phyloP scores from a whole-genome alignment of 23 tunicate genomes.

The Corella eumyota region DNA sequence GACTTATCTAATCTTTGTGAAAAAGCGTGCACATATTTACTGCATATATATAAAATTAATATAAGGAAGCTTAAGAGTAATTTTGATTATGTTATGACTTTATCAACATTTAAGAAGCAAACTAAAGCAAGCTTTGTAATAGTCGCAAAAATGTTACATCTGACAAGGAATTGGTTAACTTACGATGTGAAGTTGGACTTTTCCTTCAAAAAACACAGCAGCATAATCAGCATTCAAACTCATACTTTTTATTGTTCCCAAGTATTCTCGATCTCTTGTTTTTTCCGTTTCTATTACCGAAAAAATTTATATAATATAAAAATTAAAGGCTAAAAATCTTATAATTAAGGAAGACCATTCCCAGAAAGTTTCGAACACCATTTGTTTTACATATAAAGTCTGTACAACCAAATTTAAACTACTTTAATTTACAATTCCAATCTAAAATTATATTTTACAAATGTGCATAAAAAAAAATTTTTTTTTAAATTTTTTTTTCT shows the following conservation, averaged over 20 bases:
- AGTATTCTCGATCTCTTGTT: constrained; percentile 65
- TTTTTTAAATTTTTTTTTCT: neutral
- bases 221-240: constrained; percentile 70
- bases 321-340: neutral
- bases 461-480: neutral
- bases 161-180: too few relatives aligned
- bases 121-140: too few relatives aligned
- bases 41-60: too few relatives aligned
- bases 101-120: too few relatives aligned
- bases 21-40: too few relatives aligned
- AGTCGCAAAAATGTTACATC: too few relatives aligned
- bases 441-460: too few relatives aligned
- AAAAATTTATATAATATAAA: neutral
- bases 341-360: neutral
- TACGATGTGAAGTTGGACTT: constrained; percentile 78
- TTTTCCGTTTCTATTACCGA: constrained; percentile 24
- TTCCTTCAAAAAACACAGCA: constrained; percentile 85
- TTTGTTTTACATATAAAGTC: neutral
- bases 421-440: too few relatives aligned
- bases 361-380: neutral
- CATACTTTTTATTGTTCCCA: constrained; percentile 80
- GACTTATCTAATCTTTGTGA: too few relatives aligned
- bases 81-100: too few relatives aligned
- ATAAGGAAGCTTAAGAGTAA: too few relatives aligned
- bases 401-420: too few relatives aligned